Evolutionary conservation across 2,797 vertebrate genomes (phyloP), one percentile per base, ranked within the genome.

Genomic region (Oreochromis grahami): DNA sequence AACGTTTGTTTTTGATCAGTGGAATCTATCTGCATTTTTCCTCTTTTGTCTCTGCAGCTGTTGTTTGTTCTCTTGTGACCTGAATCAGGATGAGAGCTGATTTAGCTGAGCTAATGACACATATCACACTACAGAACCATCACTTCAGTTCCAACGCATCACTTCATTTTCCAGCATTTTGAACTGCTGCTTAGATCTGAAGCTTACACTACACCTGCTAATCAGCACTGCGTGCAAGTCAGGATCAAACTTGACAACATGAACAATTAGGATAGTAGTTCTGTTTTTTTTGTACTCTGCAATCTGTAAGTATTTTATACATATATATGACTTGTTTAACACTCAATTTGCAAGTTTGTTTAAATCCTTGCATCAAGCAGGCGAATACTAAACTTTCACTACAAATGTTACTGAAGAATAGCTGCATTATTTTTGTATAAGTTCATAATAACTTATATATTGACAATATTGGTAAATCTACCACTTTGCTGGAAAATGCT

Each of bases 41-140:
- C 4, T 65, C 43, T 36, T 88, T 88, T 90, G 80, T 80, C 48
- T 82, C 58, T 19, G n/a, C 79, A 87, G 76, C 76, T 90, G 81
- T 36, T 89, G 43, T 88, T 83, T 88, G 45, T 89, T 86, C 29
- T 53, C 65, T 38, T 9, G 8, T 74, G 41, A 82, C 53, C 41
- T 81, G 48, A 76, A 70, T 82, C 56, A 51, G 78, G 15, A 78
- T 2, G 2, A 56, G 26, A 86, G 81, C 82, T 78, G 86, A 81
- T 17, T 19, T 26, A 86, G 80, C 70, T 80, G 84, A 81, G 17
- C n/a, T 26, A 76, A 65, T 88, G 81, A 80, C 76, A 86, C 72
- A 52, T 12, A 24, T 77, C 41, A 34, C 19, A 10, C 11, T 43
- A 6, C 4, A 53, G 11, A 79, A 70, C 45, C 65, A 45, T 45